phyloP scores from a whole-genome alignment of 1,140 invertebrate species.

The Papilio polytes region DNA sequence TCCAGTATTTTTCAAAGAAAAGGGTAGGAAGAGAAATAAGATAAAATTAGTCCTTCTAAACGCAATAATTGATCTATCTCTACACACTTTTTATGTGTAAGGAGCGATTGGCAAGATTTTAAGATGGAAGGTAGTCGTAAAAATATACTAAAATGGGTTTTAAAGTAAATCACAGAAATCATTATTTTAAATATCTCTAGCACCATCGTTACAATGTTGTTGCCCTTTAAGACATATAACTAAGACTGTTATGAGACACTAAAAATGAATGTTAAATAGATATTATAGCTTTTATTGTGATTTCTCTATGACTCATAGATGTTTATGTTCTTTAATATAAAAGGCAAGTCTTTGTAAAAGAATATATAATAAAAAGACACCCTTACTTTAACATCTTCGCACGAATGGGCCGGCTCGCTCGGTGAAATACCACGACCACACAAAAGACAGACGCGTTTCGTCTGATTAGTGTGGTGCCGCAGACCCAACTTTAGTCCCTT shows the following conservation, averaged over 20 bases:
- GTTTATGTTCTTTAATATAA: neutral
- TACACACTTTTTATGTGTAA: no score
- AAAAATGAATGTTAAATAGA: neutral
- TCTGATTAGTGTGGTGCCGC: no score
- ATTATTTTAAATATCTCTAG: constrained; percentile 7
- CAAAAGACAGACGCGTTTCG: no score
- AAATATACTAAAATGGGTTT: constrained; percentile 1
- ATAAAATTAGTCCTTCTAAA: no score
- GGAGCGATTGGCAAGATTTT: neutral
- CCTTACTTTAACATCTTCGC: no score
- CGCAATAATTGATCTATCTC: no score
- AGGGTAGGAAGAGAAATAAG: no score
- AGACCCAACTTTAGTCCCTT: no score
- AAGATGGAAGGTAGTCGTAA: neutral
- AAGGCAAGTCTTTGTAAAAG: neutral
- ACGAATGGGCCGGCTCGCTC: no score
- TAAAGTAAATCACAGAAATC: neutral
- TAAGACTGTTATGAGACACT: neutral
- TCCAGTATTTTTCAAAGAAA: no score
- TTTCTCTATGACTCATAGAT: neutral
- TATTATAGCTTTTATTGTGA: neutral
- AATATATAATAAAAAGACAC: no score
- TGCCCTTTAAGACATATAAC: neutral
- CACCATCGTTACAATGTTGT: neutral
- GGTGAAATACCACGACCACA: no score